A percentile compares a stretch with the other conserved stretches of the same genome.
Evolutionary conservation across 2,113 vertebrate genomes (phyloP).

Genomic region (Caloenas nicobarica): DNA sequence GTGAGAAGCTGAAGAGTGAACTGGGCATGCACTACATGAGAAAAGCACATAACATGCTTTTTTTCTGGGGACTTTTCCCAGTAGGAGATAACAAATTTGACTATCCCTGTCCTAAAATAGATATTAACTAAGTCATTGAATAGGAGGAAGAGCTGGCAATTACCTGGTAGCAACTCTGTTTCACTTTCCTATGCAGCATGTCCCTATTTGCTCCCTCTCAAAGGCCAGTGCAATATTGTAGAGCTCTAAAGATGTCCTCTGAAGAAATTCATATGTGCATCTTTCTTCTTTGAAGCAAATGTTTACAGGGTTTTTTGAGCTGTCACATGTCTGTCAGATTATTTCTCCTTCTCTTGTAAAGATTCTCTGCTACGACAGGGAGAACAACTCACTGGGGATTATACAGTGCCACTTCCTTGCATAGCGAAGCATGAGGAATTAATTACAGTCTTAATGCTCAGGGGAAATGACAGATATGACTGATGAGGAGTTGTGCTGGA

Average conservation of each 20-base stretch:
- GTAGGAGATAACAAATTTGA: neutral
- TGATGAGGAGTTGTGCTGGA: neutral
- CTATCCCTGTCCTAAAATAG: neutral
- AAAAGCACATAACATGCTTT: neutral
- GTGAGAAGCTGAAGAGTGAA: neutral
- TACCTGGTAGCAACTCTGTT: neutral
- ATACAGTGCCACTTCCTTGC: neutral
- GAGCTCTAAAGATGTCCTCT: neutral
- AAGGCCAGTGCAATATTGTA: neutral
- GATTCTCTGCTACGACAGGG: slow-evolving; percentile 23
- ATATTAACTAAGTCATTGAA: neutral
- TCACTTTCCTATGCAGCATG: neutral
- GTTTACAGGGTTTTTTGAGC: slow-evolving; percentile 1
- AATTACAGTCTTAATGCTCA: slow-evolving; percentile 16
- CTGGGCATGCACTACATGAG: neutral
- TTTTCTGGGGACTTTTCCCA: slow-evolving; percentile 1
- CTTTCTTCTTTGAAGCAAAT: slow-evolving; percentile 1
- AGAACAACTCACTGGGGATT: neutral
- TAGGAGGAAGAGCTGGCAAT: neutral
- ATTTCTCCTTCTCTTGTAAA: slow-evolving; percentile 32
- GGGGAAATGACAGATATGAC: slow-evolving; percentile 25
- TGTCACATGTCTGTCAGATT: slow-evolving; percentile 51
- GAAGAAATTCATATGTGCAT: neutral
- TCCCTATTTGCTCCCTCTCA: neutral
- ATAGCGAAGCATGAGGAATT: slow-evolving; percentile 33